Evolutionary conservation across 2,888 invertebrate species (phyloP).

Genomic region (Habroteleia sp.): DNA sequence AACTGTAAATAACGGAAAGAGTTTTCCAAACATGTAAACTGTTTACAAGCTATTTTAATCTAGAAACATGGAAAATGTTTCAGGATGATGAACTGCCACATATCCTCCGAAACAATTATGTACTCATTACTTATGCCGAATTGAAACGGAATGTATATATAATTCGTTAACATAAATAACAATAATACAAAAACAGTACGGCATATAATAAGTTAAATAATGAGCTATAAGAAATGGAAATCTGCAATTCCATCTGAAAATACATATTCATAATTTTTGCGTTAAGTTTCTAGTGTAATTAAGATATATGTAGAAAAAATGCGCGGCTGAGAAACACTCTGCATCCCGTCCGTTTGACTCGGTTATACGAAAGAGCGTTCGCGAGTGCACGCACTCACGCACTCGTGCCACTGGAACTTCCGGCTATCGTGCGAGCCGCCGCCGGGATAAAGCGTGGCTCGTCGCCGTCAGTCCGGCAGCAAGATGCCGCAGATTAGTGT

Average conservation of each 20-base stretch:
- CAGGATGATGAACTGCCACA: slow-evolving; percentile 43
- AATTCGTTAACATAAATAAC: slow-evolving; percentile 62
- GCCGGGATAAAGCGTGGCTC: slow-evolving; percentile 32
- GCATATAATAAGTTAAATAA: slow-evolving; percentile 62
- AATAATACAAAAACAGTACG: slow-evolving; percentile 59
- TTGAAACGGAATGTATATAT: slow-evolving; percentile 55
- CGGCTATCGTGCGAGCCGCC: slow-evolving; percentile 58
- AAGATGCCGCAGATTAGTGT: slow-evolving; percentile 58
- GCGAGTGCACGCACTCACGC: slow-evolving; percentile 62
- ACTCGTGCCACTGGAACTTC: slow-evolving; percentile 60
- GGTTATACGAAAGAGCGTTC: slow-evolving; percentile 50
- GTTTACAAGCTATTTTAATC: slow-evolving; percentile 27
- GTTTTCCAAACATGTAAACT: too few species aligned
- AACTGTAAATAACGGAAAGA: too few species aligned
- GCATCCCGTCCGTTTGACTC: slow-evolving; percentile 39
- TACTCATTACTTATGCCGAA: slow-evolving; percentile 58
- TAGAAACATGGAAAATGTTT: slow-evolving; percentile 25
- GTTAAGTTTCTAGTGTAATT: slow-evolving; percentile 60
- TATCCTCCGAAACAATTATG: slow-evolving; percentile 57
- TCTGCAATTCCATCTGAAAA: slow-evolving; percentile 55
- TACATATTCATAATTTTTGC: slow-evolving; percentile 55
- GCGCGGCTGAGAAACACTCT: slow-evolving; percentile 57
- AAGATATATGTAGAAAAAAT: slow-evolving; percentile 58
- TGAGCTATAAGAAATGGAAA: slow-evolving; percentile 52
- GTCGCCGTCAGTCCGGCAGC: slow-evolving; percentile 43